Percentiles rank a stretch among this genome's conserved stretches.
Evolutionary conservation across 2,888 invertebrate species (phyloP).

Genomic region (Sminthurinus aureus): DNA sequence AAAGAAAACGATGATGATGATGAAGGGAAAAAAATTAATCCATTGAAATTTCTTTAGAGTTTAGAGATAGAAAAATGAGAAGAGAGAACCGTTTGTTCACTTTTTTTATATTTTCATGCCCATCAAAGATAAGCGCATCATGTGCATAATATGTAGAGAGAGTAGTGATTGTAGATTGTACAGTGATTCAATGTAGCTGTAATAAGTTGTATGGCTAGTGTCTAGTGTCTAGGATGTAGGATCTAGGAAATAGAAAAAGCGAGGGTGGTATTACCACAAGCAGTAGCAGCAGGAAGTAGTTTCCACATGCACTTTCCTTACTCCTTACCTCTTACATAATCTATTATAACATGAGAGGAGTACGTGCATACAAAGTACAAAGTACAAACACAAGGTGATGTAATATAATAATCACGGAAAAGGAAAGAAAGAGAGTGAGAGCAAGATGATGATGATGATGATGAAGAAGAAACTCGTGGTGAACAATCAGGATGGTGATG

Average conservation of each 20-base stretch:
- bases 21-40: background rate
- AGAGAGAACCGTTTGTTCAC: slow-evolving; percentile 35
- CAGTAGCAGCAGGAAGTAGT: background rate
- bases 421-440: background rate
- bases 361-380: background rate
- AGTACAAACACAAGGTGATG: background rate
- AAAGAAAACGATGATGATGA: background rate
- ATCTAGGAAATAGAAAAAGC: background rate
- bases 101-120: slow-evolving; percentile 16
- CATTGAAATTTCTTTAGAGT: slow-evolving; percentile 24
- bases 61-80: slow-evolving; percentile 31
- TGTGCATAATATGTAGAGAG: background rate
- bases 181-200: slow-evolving; percentile 4
- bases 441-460: no score
- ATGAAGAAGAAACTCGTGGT: background rate
- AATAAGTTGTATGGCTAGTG: background rate
- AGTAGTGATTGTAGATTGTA: background rate
- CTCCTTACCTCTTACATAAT: background rate
- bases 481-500: background rate
- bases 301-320: background rate
- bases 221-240: no score
- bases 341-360: background rate
- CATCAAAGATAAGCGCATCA: slow-evolving; percentile 26
- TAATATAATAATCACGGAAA: background rate
- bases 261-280: background rate